phyloP scores from a whole-genome alignment of 2,797 vertebrate genomes.

The Molossus molossus region DNA sequence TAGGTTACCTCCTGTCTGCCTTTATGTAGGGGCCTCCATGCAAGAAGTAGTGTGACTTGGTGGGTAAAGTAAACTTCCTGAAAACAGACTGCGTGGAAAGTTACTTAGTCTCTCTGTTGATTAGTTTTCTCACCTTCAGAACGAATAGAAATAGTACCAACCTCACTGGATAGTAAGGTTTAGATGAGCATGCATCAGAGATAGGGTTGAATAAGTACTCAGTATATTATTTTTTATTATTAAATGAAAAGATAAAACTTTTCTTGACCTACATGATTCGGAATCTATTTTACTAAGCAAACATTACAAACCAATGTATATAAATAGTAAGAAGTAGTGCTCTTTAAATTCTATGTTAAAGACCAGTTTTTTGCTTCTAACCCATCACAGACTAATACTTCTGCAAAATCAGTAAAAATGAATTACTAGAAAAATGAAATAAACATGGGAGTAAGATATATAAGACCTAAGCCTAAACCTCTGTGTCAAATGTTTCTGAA shows the following conservation, averaged over 20 bases:
- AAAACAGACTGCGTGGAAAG: background rate
- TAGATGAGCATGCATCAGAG: background rate
- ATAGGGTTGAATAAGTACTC: background rate
- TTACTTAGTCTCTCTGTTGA: background rate
- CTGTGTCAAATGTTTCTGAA: background rate
- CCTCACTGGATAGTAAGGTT: background rate
- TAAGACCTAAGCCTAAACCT: background rate
- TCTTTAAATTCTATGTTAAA: background rate
- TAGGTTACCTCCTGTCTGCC: background rate
- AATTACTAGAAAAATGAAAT: constrained; percentile 28
- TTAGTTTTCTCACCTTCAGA: background rate
- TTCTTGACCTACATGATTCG: background rate
- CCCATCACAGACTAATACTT: background rate
- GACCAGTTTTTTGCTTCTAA: background rate
- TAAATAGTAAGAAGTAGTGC: background rate
- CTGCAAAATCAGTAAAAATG: background rate
- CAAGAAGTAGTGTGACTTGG: background rate
- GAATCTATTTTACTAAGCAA: background rate
- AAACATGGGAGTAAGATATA: background rate
- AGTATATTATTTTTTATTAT: constrained; percentile 13
- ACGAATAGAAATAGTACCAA: background rate
- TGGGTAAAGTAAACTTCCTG: background rate
- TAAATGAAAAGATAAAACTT: constrained; percentile 57
- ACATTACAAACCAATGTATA: background rate
- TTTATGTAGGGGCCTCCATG: background rate